Evolutionary conservation across 2,797 vertebrate species (phyloP), one percentile per base, ranked within the genome.

Genomic region (Crenuchus spilurus): DNA sequence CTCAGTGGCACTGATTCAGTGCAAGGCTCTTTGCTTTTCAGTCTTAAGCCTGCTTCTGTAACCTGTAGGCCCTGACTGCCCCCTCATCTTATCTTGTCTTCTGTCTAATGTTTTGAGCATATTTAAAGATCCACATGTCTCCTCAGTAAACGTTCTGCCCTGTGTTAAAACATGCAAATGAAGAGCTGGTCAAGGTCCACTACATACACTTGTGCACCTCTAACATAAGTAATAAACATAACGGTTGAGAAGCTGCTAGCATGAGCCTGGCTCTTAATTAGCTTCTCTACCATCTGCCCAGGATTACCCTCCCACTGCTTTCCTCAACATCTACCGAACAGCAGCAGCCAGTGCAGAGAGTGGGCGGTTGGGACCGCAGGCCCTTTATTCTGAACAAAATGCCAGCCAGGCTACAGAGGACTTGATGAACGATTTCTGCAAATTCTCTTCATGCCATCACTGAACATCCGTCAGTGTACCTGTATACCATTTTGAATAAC

Each of bases 241-340:
- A 67, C 37, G 31, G 48, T 0, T 22, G 31, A 51, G 18, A 52
- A 67, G 48, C 33, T 67, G 31, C 18, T 51, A 67, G 48, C 9
- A 73, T 65, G 83, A 83, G 80, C 78, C 77, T 73, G 22, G 70
- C 78, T 73, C 77, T 86, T 90, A 91, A 91, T 92, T 89, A 88
- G 86, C 75, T 84, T 58, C 57, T 68, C 64, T 76, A 85, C 88
- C 86, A 90, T 91, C 87, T 91, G 87, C 82, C 79, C 76, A 54
- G 4, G 55, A 80, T 88, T 86, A 84, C 10, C 52, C 62, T 41
- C n/a, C 41, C 39, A 60, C 68, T 31, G 55, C 28, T 28, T 30
- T 37, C 4, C 64, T 49, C 13, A 52, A 52, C 30, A 33, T 65
- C 67, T 30, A 55, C 41, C 57, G 51, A 41, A 26, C 14, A 57